These are phyloP conservation scores for Lithobates sylvaticus DNA, from an alignment of 2,797 vertebrate species.

Conservation along the genomic window DNA sequence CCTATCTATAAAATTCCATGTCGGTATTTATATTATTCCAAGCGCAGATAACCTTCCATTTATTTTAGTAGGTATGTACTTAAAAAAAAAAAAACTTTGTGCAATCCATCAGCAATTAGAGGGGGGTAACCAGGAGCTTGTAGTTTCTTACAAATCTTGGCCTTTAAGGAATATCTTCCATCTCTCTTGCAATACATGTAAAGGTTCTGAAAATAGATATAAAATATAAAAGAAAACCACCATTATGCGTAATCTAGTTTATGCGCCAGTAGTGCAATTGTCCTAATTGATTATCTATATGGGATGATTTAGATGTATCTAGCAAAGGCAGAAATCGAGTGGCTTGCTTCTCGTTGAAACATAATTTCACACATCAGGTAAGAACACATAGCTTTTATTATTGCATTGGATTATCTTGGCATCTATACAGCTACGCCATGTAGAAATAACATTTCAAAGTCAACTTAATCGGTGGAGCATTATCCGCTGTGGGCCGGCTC, in stretches of 20 bases:
- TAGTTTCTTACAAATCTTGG: no score
- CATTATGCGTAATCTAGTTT: background rate
- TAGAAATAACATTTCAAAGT: background rate
- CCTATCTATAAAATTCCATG: no score
- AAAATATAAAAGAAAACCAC: background rate
- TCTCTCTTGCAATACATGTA: background rate
- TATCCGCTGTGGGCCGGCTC: background rate
- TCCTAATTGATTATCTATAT: background rate
- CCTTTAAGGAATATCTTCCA: background rate
- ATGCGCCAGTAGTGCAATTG: background rate
- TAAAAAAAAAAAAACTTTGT: no score
- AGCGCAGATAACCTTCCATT: no score
- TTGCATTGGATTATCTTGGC: background rate
- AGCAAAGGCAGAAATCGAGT: background rate
- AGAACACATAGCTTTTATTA: constrained; percentile 1
- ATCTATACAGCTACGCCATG: background rate
- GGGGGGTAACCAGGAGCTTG: no score
- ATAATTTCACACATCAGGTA: constrained; percentile 26
- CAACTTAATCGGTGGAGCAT: background rate
- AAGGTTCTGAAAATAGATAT: background rate
- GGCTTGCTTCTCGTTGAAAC: background rate
- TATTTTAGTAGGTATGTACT: no score
- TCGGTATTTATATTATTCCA: no score
- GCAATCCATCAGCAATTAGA: no score
- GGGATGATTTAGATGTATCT: constrained; percentile 1